Base-by-base conservation (phyloP, 2,797 vertebrate species). In the Micrastur ruficollis region DNA sequence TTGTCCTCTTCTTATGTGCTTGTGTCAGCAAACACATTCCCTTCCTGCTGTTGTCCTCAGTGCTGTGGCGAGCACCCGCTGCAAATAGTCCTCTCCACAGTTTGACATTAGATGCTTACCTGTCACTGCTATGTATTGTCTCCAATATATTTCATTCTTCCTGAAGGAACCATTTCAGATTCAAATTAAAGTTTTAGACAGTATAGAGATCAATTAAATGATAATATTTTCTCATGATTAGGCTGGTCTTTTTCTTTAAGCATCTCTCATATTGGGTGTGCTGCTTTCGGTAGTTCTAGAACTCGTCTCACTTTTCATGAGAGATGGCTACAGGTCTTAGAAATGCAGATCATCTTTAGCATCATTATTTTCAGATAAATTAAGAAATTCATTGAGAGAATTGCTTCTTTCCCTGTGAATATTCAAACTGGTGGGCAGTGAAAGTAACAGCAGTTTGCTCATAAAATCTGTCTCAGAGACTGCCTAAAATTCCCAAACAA, bases 21-120 rank as follows among this genome's bases (percentile, higher is more conserved):
- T 81, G 34, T 95, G 74, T 95, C 95, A 95, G 95, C 90, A 89
- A 68, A 76, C 79, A 55, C 0, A 0, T 50, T 90, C 86, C 36
- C 74, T 96, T 96, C 92, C 96, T 94, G 75, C 89, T 1, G 27
- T 94, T 93, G 83, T 75, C 53, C 61, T 87, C 49, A 31, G 19
- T 25, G 61, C 50, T 65, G 65, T 62, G 56, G 65, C 4, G 7
- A 86, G 2, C 31, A 32, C 3, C 25, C 16, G 29, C 68, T 66
- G n/a, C 40, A 44, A 53, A 23, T 2, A 18, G 40, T 52, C 20
- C 25, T 94, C 44, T 40, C 38, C 2, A 5, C 52, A 52, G 31
- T 66, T 68, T 81, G 58, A 26, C 17, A 1, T 72, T 52, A 74
- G 38, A 62, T 6, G 14, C 53, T 88, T 65, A 66, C 70, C 58